Evolutionary conservation across 2,113 vertebrate genomes (phyloP).

Genomic region (Nothocercus julius): DNA sequence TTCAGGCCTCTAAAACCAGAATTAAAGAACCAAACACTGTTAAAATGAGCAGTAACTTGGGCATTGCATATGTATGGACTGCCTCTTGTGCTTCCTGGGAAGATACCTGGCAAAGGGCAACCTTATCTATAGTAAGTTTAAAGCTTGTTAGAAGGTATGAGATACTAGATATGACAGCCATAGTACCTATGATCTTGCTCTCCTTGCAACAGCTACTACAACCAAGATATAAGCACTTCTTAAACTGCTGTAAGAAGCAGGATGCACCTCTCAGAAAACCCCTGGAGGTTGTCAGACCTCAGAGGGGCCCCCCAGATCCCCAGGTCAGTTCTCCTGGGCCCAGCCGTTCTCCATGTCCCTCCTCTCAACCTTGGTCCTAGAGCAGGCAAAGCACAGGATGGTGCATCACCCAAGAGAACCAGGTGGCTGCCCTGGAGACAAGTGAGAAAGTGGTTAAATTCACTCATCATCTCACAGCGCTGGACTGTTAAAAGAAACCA

Average conservation of each 20-base stretch:
- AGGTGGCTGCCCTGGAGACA: rapidly evolving
- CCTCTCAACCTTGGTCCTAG: neutral
- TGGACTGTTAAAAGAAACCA: neutral
- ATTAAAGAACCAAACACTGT: neutral
- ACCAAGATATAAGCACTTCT: neutral
- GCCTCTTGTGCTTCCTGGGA: neutral
- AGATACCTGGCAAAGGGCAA: constrained; percentile 2
- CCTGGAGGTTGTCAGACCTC: neutral
- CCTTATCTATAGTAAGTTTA: neutral
- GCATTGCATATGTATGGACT: neutral
- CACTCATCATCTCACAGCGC: neutral
- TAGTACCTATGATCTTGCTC: rapidly evolving
- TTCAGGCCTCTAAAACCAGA: neutral
- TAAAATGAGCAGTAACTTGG: neutral
- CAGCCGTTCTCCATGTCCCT: neutral
- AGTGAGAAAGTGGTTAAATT: rapidly evolving
- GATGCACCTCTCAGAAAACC: neutral
- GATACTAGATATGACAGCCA: neutral
- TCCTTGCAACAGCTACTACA: no score
- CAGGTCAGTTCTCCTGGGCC: neutral
- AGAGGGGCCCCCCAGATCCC: neutral
- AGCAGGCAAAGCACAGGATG: rapidly evolving
- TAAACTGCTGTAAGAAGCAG: neutral
- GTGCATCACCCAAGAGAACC: rapidly evolving
- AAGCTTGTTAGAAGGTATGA: neutral